Evolutionary conservation across 2,888 invertebrate species (phyloP).

Genomic region (Chymomyza caudatula): DNA sequence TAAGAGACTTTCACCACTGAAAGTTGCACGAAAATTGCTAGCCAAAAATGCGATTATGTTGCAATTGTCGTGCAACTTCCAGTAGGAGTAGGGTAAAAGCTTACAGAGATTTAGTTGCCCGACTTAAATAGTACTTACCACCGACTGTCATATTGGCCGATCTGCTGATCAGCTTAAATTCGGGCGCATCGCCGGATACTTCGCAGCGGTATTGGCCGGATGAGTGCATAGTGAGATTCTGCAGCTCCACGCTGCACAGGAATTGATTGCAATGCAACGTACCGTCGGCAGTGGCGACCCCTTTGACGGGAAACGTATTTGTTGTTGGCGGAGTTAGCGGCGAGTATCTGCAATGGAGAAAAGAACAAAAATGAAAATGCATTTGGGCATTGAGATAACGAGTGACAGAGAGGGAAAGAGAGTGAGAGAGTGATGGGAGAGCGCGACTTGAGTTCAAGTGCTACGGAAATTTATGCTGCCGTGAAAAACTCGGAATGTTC

Average conservation of each 20-base stretch:
- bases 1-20: too few species aligned
- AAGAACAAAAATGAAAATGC: conserved; percentile 17
- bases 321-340: conserved; percentile 77
- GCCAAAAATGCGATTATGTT: too few species aligned
- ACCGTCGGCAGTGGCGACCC: conserved; percentile 76
- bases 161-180: conserved; percentile 81
- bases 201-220: conserved; percentile 82
- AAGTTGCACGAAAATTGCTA: too few species aligned
- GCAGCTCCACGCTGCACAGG: conserved; percentile 77
- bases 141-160: conserved; percentile 81
- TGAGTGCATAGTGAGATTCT: conserved; percentile 74
- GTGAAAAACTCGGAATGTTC: not conserved
- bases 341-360: conserved; percentile 74
- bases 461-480: conserved; percentile 45
- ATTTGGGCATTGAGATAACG: not conserved
- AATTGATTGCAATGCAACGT: conserved; percentile 78
- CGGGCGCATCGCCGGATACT: conserved; percentile 82
- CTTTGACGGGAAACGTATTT: conserved; percentile 77
- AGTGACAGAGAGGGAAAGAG: conserved; percentile 3
- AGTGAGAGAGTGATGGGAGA: conserved; percentile 1
- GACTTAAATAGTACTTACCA: conserved; percentile 74
- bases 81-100: too few species aligned
- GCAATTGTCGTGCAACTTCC: too few species aligned
- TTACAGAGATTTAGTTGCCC: too few species aligned
- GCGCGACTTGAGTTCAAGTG: conserved; percentile 45